Evolutionary conservation across 2,797 vertebrate species (phyloP).

Genomic region (Lutjanus campechanus): DNA sequence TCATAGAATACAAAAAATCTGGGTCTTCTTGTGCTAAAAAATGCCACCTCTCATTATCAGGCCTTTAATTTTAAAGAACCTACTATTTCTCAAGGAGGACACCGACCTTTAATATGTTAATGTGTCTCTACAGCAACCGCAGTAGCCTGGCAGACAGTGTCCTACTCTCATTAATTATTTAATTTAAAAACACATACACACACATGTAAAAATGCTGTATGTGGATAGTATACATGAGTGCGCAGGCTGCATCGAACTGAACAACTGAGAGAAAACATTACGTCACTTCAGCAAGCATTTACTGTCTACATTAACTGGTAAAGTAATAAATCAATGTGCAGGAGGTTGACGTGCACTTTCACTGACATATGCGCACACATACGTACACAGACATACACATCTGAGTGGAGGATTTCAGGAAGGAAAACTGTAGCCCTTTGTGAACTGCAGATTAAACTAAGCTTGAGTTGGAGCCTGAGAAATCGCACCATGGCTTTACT

Average conservation of each 20-base stretch:
- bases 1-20: slow-evolving; percentile 14
- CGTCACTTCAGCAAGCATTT: slow-evolving; percentile 16
- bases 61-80: slow-evolving; percentile 45
- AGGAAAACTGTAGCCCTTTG: slow-evolving; percentile 63
- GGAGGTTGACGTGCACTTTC: slow-evolving; percentile 1
- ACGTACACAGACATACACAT: slow-evolving; percentile 3
- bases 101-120: slow-evolving; percentile 58
- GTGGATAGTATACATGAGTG: not conserved
- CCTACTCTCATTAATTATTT: slow-evolving; percentile 58
- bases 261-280: slow-evolving; percentile 30
- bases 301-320: slow-evolving; percentile 27
- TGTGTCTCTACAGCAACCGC: slow-evolving; percentile 29
- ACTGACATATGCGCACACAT: slow-evolving; percentile 3
- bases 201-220: slow-evolving; percentile 22
- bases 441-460: slow-evolving; percentile 77
- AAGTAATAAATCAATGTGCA: slow-evolving; percentile 18
- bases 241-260: slow-evolving; percentile 10
- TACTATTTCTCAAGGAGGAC: slow-evolving; percentile 35
- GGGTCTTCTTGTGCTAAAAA: slow-evolving; percentile 31
- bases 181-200: slow-evolving; percentile 36
- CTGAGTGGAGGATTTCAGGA: slow-evolving; percentile 56
- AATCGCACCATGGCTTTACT: slow-evolving; percentile 69
- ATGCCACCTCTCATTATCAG: slow-evolving; percentile 24
- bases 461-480: slow-evolving; percentile 63
- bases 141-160: slow-evolving; percentile 35